Base-by-base conservation (phyloP, 2,797 vertebrate genomes). In the Dendrocincla fuliginosa region DNA sequence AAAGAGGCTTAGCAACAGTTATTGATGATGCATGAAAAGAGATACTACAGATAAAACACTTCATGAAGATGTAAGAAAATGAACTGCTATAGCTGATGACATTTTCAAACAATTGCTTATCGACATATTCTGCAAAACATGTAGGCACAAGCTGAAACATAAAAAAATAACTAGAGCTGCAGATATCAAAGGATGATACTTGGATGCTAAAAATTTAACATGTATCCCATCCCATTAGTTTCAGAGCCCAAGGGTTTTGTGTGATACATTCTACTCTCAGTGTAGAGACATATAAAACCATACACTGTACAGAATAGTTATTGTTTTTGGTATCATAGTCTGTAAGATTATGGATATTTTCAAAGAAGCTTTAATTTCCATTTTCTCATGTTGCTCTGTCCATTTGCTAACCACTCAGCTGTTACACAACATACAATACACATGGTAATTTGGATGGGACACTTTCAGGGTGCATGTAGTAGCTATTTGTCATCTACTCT, bases 1-100 rank as follows among this genome's bases (percentile, higher is more conserved):
- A 95, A 94, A 96, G 94, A 93, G 5, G 22, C 69, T 91, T 46
- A 83, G 92, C 71, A 90, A 49, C 68, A 90, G 80, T 68, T 92
- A 93, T 22, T 74, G 79, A 82, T 83, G 86, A 81, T 64, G 42
- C 75, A 80, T 53, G 37, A 64, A 94, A 95, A 88, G 59, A 96
- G 81, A 92, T 64, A 47, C 32, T 63, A 61, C 30, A 91, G 88
- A 74, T 60, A 90, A 95, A 95, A 95, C 73, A 90, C 57, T 75
- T 71, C n/a, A 81, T 61, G 57, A 78, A 91, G 79, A 91, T 63
- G 10, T 84, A 84, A 87, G 84, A 74, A 91, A 90, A 88, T 64
- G 27, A 93, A 89, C 90, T 53, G 32, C 19, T 82, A 5, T 24
- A 92, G 55, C 47, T 79, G 77, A 79, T 46, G 50, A 35, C 71